These are phyloP conservation scores for Neodiprion lecontei DNA, from an alignment of 1,140 invertebrate genomes.

Conservation along the genomic window DNA sequence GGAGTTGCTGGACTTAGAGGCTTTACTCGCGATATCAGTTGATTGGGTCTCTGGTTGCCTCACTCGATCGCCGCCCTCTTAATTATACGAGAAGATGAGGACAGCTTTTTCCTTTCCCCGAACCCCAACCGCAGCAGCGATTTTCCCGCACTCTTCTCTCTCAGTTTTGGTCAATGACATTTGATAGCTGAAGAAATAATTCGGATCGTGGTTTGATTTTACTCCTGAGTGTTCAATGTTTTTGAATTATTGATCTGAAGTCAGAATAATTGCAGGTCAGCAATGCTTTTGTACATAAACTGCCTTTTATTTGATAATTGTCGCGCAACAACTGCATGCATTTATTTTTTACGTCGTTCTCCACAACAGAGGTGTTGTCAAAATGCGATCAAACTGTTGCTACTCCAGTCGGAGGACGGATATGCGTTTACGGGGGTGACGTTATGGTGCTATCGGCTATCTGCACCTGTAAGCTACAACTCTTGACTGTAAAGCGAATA, in stretches of 20 bases:
- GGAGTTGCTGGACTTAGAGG: constrained; percentile 57
- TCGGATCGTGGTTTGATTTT: no score
- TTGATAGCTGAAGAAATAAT: no score
- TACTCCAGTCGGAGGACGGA: neutral
- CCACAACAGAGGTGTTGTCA: neutral
- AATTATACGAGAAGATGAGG: constrained; percentile 3
- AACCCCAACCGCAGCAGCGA: no score
- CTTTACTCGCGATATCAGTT: constrained; percentile 61
- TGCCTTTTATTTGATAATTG: no score
- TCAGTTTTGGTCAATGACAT: no score
- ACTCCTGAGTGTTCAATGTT: no score
- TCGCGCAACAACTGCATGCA: no score
- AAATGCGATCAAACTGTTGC: neutral
- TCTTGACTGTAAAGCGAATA: neutral
- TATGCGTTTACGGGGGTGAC: neutral
- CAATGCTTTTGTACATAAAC: no score
- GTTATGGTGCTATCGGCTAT: neutral
- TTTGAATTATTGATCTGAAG: no score
- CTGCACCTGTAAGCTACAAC: neutral
- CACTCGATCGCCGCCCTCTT: neutral
- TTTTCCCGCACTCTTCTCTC: no score
- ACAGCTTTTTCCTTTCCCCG: neutral
- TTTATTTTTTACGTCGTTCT: no score
- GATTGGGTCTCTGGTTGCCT: constrained; percentile 48
- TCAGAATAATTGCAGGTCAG: no score